Base-by-base conservation (phyloP, 2,113 vertebrate species). In the Epinephelus fuscoguttatus region DNA sequence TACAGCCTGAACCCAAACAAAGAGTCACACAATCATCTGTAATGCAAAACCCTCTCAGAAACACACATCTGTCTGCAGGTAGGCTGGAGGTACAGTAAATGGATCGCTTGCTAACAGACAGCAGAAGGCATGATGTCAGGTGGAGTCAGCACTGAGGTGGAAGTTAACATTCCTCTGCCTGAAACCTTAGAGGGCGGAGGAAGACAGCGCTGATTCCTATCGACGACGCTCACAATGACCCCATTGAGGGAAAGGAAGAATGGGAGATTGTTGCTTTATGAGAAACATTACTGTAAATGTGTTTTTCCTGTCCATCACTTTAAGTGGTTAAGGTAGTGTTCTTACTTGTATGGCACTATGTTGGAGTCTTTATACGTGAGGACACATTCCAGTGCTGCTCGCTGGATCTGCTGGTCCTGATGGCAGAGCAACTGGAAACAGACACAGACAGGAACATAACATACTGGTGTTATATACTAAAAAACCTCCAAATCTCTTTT, bases 331-430 rank as follows among this genome's bases (percentile, higher is more conserved):
- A 1, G 9, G 27, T 37, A 0, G 21, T 53, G 50, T 33, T 63
- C 95, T 94, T 94, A 99, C 98, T 95, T 98, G 89, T 99, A 99
- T 0, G 97, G 97, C 6, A 97, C 92, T 2, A 99, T 85, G 89
- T 96, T 94, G 6, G 97, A 94, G 84, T 99, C 96, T 76, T 96
- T 99, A 88, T 99, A 99, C 0, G 97, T 96, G 93, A 98, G 94
- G 57, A 99, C 85, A 87, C 98, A 99, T 59, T 98, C 97, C 91
- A 99, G 95, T 0, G 97, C 96, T 76, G 96, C 94, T 91, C 94
- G 96, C 89, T 99, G 98, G 42, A 99, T 97, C 19, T 92, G 95
- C 90, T 98, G 97, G 90, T 99, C 97, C 92, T 97, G 98, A 89
- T 99, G 98, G 59, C 96, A 97, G 70, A 99, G 93, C 71, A 99